These are phyloP conservation scores for Tinea trinotella DNA, from an alignment of 2,888 invertebrate species.

Conservation along the genomic window DNA sequence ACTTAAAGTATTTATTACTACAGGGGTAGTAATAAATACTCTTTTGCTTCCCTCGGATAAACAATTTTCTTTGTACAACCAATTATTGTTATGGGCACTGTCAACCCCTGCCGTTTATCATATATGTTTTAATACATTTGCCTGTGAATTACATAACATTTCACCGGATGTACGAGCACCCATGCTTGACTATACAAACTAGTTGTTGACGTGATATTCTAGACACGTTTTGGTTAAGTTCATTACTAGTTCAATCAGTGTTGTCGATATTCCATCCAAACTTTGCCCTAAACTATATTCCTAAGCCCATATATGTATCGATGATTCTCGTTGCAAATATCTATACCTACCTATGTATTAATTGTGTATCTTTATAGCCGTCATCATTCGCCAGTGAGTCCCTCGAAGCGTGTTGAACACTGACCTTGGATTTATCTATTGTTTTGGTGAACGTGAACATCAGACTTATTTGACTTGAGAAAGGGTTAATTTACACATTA, in stretches of 20 bases:
- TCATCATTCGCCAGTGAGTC: too few species aligned
- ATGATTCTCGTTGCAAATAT: too few species aligned
- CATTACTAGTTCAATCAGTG: conserved; percentile 7
- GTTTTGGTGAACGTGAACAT: background rate
- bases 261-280: background rate
- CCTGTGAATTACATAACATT: background rate
- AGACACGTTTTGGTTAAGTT: conserved; percentile 5
- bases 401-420: background rate
- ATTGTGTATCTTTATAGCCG: too few species aligned
- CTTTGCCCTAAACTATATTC: background rate
- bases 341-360: too few species aligned
- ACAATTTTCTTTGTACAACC: too few species aligned
- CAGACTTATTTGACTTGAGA: background rate
- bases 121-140: too few species aligned
- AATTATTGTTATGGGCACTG: too few species aligned
- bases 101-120: too few species aligned
- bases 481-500: background rate
- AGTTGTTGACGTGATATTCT: background rate
- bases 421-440: background rate
- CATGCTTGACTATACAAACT: background rate
- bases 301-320: too few species aligned
- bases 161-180: background rate
- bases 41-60: too few species aligned
- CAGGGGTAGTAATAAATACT: too few species aligned
- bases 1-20: too few species aligned